phyloP scores from a whole-genome alignment of 53 echinoderm and acorn worm genomes.

The Holothuria leucospilota region DNA sequence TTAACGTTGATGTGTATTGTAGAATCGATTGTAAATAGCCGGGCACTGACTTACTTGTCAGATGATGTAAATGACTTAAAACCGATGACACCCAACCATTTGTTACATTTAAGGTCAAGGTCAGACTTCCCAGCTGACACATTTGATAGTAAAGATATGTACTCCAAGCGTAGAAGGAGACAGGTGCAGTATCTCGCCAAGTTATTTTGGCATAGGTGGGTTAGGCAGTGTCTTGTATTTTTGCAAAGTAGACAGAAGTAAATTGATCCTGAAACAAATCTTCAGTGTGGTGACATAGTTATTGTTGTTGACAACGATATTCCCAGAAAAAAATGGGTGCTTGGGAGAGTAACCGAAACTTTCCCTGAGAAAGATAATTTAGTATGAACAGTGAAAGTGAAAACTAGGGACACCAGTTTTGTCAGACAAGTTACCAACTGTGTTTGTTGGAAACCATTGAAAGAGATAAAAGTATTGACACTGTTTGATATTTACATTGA shows the following conservation, averaged over 20 bases:
- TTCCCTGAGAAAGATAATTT: constrained; percentile 63
- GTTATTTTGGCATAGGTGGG: constrained; percentile 76
- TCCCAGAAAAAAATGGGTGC: constrained; percentile 73
- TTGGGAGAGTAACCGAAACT: constrained; percentile 66
- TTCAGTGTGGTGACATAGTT: constrained; percentile 68
- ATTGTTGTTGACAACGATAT: constrained; percentile 56
- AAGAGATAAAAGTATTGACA: background rate
- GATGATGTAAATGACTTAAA: constrained; percentile 10
- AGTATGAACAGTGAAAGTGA: constrained; percentile 71
- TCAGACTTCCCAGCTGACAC: constrained; percentile 21
- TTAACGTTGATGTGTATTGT: constrained; percentile 48
- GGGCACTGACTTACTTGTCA: constrained; percentile 50
- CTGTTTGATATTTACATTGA: background rate
- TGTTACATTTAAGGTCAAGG: constrained; percentile 20
- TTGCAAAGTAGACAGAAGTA: constrained; percentile 66
- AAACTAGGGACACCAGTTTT: constrained; percentile 48
- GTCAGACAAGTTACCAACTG: constrained; percentile 72
- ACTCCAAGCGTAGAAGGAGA: constrained; percentile 49
- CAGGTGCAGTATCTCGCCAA: constrained; percentile 66
- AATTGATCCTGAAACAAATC: constrained; percentile 48
- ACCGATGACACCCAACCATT: constrained; percentile 32
- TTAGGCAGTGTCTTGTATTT: constrained; percentile 54
- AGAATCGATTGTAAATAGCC: constrained; percentile 55
- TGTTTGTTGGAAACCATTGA: constrained; percentile 55
- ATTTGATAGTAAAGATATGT: constrained; percentile 30